Base-by-base conservation (phyloP, 2,888 invertebrate species). In the Lasius fuliginosus region DNA sequence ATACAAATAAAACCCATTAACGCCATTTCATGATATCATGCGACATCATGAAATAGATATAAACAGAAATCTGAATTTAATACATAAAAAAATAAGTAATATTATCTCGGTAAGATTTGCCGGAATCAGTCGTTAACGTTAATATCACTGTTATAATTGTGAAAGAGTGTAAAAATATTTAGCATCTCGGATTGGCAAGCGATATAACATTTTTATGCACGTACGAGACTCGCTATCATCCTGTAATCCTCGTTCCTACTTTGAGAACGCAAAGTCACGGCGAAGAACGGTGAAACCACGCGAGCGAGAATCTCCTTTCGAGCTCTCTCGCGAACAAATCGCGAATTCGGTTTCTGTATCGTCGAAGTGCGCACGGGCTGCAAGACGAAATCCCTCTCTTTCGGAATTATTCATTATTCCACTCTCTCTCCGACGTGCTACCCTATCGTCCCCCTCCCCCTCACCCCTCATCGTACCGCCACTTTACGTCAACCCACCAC, bases 331-430 rank as follows among this genome's bases (percentile, higher is more conserved):
- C 71, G 81, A 69, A 74, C 68, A 62, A 83, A 67, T 76, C 73
- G 79, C 27, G 56, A 82, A 89, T 90, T 90, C 86, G 87, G 85
- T 86, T 88, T 86, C 85, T 87, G 88, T 89, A 86, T 92, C 87
- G 90, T 87, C 85, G 86, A 91, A 90, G 89, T 90, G 88, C 90
- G 88, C 87, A 85, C 86, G 87, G 87, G 85, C 90, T 90, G 90
- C 89, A 92, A 93, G 90, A 91, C 90, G 90, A 90, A 90, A 53
- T 53, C 49, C 71, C 71, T 89, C 90, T 88, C 91, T 91, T 88
- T 89, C 87, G 89, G 91, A 94, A 94, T 94, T 94, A 94, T 94
- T 94, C 93, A 94, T 94, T 93, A 92, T 81, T 81, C 79, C 27
- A 81, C 92, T 89, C 90, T 85, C 92, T 89, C 90, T 85, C 83